These are phyloP conservation scores for Neogale vison DNA, from an alignment of 2,113 vertebrate genomes.

Conservation along the genomic window DNA sequence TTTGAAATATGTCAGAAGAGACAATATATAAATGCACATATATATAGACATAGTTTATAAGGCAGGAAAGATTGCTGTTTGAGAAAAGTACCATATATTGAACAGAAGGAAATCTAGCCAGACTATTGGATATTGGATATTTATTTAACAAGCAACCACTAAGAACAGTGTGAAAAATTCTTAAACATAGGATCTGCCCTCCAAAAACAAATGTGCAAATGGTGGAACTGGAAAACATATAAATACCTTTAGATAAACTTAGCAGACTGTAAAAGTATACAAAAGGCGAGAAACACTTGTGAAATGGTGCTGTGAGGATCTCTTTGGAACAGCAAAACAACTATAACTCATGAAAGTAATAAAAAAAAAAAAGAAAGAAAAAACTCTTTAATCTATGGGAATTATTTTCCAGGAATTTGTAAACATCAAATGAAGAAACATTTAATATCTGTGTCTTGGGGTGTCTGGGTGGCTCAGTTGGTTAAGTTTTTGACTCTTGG, in stretches of 20 bases:
- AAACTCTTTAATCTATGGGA: neutral
- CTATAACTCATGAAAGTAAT: neutral
- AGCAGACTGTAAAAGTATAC: neutral
- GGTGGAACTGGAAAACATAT: neutral
- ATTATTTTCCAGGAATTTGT: neutral
- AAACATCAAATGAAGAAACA: neutral
- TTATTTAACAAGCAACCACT: neutral
- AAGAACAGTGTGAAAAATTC: neutral
- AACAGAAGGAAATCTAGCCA: neutral
- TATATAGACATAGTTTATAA: neutral
- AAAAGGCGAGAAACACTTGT: neutral
- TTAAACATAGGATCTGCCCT: neutral
- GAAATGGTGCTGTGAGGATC: neutral
- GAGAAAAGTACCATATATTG: neutral
- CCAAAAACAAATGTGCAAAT: neutral
- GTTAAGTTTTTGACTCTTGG: neutral
- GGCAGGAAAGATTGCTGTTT: neutral
- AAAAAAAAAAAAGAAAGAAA: neutral
- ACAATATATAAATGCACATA: neutral
- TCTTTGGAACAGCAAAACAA: neutral
- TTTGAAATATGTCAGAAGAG: neutral
- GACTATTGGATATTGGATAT: neutral
- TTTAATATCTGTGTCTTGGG: neutral
- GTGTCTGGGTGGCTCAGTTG: neutral
- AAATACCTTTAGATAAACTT: neutral